These are phyloP conservation scores for Melanotaenia pygmaea DNA, from an alignment of 2,797 vertebrate genomes.

Conservation along the genomic window DNA sequence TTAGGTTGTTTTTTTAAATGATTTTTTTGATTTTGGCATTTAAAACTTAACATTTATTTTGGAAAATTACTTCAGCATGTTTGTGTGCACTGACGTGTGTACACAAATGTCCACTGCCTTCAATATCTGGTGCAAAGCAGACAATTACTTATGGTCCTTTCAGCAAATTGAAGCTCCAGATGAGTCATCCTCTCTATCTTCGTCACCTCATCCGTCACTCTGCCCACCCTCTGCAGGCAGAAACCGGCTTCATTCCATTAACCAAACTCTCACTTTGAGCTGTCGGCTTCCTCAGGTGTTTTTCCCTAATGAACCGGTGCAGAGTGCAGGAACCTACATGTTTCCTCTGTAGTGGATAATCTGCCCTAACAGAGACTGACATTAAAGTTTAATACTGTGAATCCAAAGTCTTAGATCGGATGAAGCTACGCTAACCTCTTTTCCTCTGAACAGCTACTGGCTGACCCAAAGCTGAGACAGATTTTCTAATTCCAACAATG, in stretches of 20 bases:
- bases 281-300: constrained; percentile 14
- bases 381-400: constrained; percentile 13
- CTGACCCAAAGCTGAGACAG: not conserved
- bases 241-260: constrained; percentile 50
- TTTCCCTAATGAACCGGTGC: constrained; percentile 14
- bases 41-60: not conserved
- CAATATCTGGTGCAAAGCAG: constrained; percentile 33
- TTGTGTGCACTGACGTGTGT: not conserved
- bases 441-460: too few species aligned
- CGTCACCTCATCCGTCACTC: constrained; percentile 75
- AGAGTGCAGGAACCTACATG: not conserved
- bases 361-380: not conserved
- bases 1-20: not conserved
- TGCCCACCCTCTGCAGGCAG: constrained; percentile 31
- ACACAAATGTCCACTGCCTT: constrained; percentile 2
- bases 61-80: not conserved
- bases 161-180: constrained; percentile 65
- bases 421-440: not conserved
- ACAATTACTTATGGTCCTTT: constrained; percentile 63
- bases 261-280: constrained; percentile 55
- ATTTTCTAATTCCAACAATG: not conserved
- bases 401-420: not conserved
- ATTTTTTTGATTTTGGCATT: not conserved
- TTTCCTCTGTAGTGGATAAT: constrained; percentile 18
- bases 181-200: constrained; percentile 50